Base-by-base conservation (phyloP, 1,140 invertebrate species). In the Cotesia vestalis region DNA sequence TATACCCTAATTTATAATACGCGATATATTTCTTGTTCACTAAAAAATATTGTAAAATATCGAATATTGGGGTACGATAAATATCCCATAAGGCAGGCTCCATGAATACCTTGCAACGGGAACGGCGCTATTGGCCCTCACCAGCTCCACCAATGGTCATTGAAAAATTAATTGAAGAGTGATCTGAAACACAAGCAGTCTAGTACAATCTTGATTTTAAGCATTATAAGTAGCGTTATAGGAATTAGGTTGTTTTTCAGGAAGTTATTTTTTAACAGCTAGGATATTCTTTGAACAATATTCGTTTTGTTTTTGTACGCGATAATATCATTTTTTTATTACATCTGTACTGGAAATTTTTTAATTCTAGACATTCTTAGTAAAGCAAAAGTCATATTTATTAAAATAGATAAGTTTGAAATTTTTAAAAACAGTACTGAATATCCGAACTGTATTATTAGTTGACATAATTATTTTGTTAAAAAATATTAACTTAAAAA, bases 101-200 rank as follows among this genome's bases (percentile, higher is more conserved):
- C 80, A 85, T 83, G 85, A 86, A 86, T 87, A 86, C 86, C 84
- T 86, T 87, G 84, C 82, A 87, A 85, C 83, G 83, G 84, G 81
- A 86, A 83, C 84, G 81, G 81, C 80, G 81, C 83, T 81, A 84
- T 80, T 77, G 81, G 84, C 83, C 81, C 83, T 78, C 75, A 80
- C 81, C 79, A 83, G 80, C 78, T 86, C 84, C 85, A 76, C 78
- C 81, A 83, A 83, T 78, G 77, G 77, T 83, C 79, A 79, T 83
- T 85, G 75, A 79, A 59, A 55, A 67, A 67, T 67, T 67, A 84
- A 81, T 83, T 74, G 83, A 80, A 79, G 84, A 83, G 79, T 80
- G 81, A 87, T 86, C 85, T 87, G 86, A 87, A 87, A 87, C 86
- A 87, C 84, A 87, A 86, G 84, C 81, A 86, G 79, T 80, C 81